Base-by-base conservation (phyloP, 2,888 invertebrate species). In the Temnothorax ravouxi region DNA sequence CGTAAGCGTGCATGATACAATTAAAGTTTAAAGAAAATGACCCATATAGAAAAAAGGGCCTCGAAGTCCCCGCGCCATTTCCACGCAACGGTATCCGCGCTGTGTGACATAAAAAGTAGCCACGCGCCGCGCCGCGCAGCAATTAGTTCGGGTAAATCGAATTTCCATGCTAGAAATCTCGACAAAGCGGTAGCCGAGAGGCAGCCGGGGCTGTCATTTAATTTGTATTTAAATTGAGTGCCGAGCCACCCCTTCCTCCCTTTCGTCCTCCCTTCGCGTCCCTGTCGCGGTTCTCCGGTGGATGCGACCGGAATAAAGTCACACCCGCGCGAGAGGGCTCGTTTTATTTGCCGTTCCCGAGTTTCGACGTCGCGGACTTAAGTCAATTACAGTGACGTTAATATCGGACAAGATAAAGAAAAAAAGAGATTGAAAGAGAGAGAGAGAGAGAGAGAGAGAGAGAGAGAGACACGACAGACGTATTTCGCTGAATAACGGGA, bases 221-320 rank as follows among this genome's bases (percentile, higher is more conserved):
- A 93, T 92, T 93, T 92, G 87, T 92, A 92, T 93, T 93, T 92
- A 93, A 93, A 92, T 92, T 90, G 92, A 89, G 87, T 91, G 90
- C 85, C 86, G 79, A 77, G 77, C 79, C 62, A 69, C 64, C 59
- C 69, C 76, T 5, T 34, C 3, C 56, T 3, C 13, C 34, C 52
- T 47, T 47, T 52, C 64, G 21, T 34, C 50, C 69, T 29, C 41
- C 44, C 81, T 44, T 66, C 47, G 54, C 44, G 25, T 47, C 25
- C n/a, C 66, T 62, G 66, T 79, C 67, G 25, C 66, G 75, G 21
- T 72, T 77, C 56, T 29, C 59, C 29, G 41, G 18, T 9, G 38
- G 21, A 54, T 21, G 64, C 83, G 75, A 79, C 15, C 18, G 47
- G 64, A 76, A 75, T 66, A 75, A 79, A 82, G 74, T 76, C 56